phyloP scores from a whole-genome alignment of 2,113 vertebrate genomes.

The Hemibagrus wyckioides region DNA sequence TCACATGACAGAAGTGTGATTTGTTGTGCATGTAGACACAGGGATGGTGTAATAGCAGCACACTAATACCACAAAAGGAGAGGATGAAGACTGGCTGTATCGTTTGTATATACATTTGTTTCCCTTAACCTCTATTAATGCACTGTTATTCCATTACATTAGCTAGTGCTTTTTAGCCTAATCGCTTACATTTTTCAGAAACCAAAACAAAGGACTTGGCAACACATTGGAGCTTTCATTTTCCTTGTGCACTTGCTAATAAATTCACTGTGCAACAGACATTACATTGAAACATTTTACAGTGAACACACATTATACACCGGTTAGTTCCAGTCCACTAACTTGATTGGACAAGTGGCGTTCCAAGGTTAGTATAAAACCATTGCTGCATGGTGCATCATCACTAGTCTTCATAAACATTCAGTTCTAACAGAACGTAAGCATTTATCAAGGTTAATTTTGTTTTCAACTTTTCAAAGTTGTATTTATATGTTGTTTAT shows the following conservation, averaged over 20 bases:
- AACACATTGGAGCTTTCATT: background rate
- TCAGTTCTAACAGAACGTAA: background rate
- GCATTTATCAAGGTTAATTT: too few species aligned
- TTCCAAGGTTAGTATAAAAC: background rate
- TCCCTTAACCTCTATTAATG: background rate
- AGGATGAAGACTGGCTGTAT: too few species aligned
- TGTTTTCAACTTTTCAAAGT: background rate
- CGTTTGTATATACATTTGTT: background rate
- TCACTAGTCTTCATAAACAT: background rate
- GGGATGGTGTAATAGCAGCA: background rate
- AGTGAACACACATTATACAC: background rate
- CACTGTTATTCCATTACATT: background rate
- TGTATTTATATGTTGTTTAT: background rate
- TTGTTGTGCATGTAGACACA: background rate
- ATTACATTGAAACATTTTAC: background rate
- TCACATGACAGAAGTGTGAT: background rate
- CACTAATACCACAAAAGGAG: background rate
- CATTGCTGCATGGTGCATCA: background rate
- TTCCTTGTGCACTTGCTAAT: background rate
- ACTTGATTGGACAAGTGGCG: background rate
- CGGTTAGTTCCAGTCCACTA: background rate
- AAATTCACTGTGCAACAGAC: background rate
- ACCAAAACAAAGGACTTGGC: background rate
- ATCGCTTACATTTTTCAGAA: too few species aligned
- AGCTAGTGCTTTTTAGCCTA: background rate